Conservation (phyloP, 2,888 invertebrate genomes). For the Meteorus colon region DNA sequence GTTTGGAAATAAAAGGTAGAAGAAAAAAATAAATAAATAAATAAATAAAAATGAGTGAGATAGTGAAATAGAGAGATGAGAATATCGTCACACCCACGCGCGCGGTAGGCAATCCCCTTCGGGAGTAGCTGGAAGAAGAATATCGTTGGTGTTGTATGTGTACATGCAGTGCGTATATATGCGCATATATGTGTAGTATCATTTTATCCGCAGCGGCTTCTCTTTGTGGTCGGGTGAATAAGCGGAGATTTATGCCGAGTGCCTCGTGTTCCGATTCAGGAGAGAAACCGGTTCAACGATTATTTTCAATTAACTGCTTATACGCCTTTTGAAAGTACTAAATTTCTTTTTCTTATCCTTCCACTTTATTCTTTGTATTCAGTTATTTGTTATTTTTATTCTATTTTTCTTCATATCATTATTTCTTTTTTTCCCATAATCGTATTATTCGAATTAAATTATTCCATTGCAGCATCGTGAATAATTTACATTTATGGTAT, state of each 20-base stretch:
- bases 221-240: slow-evolving; percentile 55
- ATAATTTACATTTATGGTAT: neutral
- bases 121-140: slow-evolving; percentile 38
- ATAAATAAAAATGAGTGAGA: neutral
- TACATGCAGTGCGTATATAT: neutral
- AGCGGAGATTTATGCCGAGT: slow-evolving; percentile 58
- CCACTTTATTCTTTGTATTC: slow-evolving; percentile 14
- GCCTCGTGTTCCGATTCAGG: slow-evolving; percentile 54
- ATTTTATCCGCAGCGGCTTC: slow-evolving; percentile 50
- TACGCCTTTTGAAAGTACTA: slow-evolving; percentile 39
- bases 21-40: neutral
- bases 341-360: slow-evolving; percentile 21
- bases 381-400: slow-evolving; percentile 17
- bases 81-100: slow-evolving; percentile 36
- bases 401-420: slow-evolving; percentile 21
- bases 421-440: slow-evolving; percentile 27
- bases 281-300: slow-evolving; percentile 57
- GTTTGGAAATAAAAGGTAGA: neutral
- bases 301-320: slow-evolving; percentile 60
- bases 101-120: slow-evolving; percentile 28
- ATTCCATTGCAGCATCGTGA: slow-evolving; percentile 20
- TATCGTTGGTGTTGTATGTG: slow-evolving; percentile 20
- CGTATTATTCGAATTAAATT: slow-evolving; percentile 33
- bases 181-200: slow-evolving; percentile 35
- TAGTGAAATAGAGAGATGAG: slow-evolving; percentile 19